Conservation (phyloP, 2,888 invertebrate species). For the Andrena flavipes region DNA sequence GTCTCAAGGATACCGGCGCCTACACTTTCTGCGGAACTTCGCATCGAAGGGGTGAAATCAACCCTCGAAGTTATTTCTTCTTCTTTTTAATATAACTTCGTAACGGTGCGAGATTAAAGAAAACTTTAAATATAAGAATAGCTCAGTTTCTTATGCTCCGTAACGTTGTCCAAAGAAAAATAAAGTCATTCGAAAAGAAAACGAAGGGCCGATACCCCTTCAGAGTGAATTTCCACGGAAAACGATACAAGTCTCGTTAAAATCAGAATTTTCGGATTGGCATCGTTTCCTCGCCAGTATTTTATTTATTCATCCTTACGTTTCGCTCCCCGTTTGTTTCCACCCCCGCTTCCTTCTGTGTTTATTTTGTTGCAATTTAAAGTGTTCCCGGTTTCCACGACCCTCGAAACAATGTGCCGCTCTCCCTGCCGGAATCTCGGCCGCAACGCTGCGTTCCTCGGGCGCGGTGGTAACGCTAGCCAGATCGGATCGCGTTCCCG, state of each 20-base stretch:
- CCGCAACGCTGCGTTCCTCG: not conserved
- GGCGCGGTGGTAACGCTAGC: not conserved
- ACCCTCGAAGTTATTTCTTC: too few relatives aligned
- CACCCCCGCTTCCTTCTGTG: constrained; percentile 38
- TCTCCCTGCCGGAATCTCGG: not conserved
- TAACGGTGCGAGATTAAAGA: constrained; percentile 5
- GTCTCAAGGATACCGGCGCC: constrained; percentile 17
- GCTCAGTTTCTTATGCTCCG: too few relatives aligned
- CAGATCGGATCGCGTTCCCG: constrained; percentile 1
- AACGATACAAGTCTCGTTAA: too few relatives aligned
- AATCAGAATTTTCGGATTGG: too few relatives aligned
- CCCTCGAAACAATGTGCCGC: not conserved
- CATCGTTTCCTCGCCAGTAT: constrained; percentile 70
- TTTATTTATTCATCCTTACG: constrained; percentile 83
- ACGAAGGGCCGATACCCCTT: too few relatives aligned
- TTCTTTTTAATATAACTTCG: constrained; percentile 17
- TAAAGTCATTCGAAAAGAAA: too few relatives aligned
- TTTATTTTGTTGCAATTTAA: constrained; percentile 71
- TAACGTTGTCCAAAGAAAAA: too few relatives aligned
- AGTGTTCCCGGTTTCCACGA: constrained; percentile 2
- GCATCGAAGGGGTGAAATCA: too few relatives aligned
- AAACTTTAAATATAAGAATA: too few relatives aligned
- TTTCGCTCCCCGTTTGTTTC: constrained; percentile 68
- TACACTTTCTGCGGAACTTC: constrained; percentile 25
- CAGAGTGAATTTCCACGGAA: too few relatives aligned